A percentile compares a stretch with the other conserved stretches of the same genome.
Conservation (phyloP, 2,113 vertebrate species). For the Prionailurus bengalensis region DNA sequence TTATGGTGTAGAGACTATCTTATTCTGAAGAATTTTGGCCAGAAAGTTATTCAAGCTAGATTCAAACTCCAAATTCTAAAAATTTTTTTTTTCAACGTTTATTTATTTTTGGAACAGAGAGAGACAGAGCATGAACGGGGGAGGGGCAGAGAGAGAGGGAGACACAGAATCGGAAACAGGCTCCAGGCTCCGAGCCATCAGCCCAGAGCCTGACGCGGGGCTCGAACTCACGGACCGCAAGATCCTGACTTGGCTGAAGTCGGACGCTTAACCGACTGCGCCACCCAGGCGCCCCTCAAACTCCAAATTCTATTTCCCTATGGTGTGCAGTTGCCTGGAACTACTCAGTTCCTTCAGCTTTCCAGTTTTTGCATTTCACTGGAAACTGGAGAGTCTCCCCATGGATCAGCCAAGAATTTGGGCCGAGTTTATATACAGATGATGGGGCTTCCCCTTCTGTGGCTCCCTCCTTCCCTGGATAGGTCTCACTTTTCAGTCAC, state of each 20-base stretch:
- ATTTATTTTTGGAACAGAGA: too few species aligned
- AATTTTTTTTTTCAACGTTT: too few species aligned
- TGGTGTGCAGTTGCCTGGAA: neutral
- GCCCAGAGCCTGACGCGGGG: too few species aligned
- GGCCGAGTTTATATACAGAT: neutral
- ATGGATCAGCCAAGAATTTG: neutral
- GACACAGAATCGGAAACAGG: too few species aligned
- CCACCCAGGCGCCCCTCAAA: neutral
- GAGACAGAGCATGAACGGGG: too few species aligned
- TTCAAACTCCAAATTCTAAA: neutral
- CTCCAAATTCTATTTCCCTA: neutral
- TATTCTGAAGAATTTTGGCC: neutral
- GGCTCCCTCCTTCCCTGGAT: neutral
- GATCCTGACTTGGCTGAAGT: too few species aligned
- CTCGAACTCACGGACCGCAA: too few species aligned
- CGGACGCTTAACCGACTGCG: too few species aligned
- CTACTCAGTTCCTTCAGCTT: neutral
- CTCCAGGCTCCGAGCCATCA: too few species aligned
- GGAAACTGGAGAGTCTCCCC: neutral
- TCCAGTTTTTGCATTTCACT: neutral
- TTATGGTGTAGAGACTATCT: neutral
- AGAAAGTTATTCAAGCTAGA: neutral
- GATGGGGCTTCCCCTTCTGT: neutral
- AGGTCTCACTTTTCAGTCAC: neutral
- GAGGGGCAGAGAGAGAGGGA: too few species aligned